Conservation (phyloP, 2,113 vertebrate species). For the Rhegmatorhina hoffmannsi region DNA sequence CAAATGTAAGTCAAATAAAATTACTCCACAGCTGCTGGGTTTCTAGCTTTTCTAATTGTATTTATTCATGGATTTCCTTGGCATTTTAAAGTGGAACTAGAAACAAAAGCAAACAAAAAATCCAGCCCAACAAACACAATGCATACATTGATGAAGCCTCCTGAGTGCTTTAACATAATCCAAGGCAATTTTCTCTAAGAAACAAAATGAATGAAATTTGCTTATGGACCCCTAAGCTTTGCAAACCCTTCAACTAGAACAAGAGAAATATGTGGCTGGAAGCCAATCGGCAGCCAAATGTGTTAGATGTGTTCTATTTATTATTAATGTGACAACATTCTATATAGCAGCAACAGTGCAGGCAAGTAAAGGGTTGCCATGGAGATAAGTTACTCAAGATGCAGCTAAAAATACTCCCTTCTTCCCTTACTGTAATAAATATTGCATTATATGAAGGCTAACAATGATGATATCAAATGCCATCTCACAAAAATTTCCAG, state of each 20-base stretch:
- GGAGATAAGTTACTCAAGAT: constrained; percentile 75
- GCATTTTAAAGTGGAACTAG: constrained; percentile 37
- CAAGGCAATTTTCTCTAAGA: constrained; percentile 56
- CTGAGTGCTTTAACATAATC: constrained; percentile 34
- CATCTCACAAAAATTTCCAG: constrained; percentile 50
- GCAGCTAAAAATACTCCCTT: constrained; percentile 72
- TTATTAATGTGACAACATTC: constrained; percentile 76
- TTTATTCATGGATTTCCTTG: constrained; percentile 38
- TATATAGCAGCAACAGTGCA: constrained; percentile 65
- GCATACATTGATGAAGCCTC: constrained; percentile 30
- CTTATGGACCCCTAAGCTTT: constrained; percentile 37
- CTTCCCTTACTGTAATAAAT: constrained; percentile 72
- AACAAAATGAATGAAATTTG: constrained; percentile 62
- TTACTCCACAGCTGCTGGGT: constrained; percentile 16
- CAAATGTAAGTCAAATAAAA: constrained; percentile 44
- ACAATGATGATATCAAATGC: constrained; percentile 70
- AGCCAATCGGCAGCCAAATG: constrained; percentile 69
- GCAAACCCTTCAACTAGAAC: constrained; percentile 41
- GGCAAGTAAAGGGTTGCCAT: constrained; percentile 73
- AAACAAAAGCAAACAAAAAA: constrained; percentile 47
- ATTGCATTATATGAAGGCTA: constrained; percentile 70
- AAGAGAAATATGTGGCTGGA: constrained; percentile 58
- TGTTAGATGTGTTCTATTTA: constrained; percentile 72
- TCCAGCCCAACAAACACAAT: constrained; percentile 28
- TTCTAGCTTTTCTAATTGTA: constrained; percentile 50